Conservation (phyloP, 2,113 vertebrate genomes). For the Labeo catla region DNA sequence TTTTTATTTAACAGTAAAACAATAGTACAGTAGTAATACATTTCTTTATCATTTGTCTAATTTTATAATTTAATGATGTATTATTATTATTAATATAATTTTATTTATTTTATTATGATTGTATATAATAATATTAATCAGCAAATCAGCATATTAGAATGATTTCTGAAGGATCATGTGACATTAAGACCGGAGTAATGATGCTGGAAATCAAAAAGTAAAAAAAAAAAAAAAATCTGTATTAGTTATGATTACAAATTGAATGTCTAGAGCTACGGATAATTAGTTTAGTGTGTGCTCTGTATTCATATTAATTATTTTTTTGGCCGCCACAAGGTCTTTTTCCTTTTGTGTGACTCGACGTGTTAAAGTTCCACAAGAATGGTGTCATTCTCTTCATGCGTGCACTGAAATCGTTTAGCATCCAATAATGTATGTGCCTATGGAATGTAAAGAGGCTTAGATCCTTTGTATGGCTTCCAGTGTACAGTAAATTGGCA, state of each 20-base stretch:
- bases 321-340: neutral
- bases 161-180: too few relatives aligned
- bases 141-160: too few relatives aligned
- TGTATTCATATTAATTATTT: conserved; percentile 26
- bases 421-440: conserved; percentile 59
- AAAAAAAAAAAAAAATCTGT: neutral
- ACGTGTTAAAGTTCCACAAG: conserved; percentile 43
- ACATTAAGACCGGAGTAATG: too few relatives aligned
- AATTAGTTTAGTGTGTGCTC: conserved; percentile 26
- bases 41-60: too few relatives aligned
- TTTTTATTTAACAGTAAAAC: too few relatives aligned
- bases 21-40: too few relatives aligned
- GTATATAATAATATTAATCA: too few relatives aligned
- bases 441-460: conserved; percentile 59
- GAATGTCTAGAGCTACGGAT: neutral
- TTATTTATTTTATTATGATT: too few relatives aligned
- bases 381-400: conserved; percentile 49
- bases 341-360: neutral
- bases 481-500: conserved; percentile 61
- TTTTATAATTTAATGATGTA: too few relatives aligned
- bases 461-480: conserved; percentile 60
- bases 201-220: too few relatives aligned
- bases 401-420: conserved; percentile 55
- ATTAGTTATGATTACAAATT: conserved; percentile 6
- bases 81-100: too few relatives aligned